A percentile compares a stretch with the other conserved stretches of the same genome.
Evolutionary conservation across 35 echinoderm and acorn worm species (phyloP).

Genomic region (Eucidaris tribuloides): DNA sequence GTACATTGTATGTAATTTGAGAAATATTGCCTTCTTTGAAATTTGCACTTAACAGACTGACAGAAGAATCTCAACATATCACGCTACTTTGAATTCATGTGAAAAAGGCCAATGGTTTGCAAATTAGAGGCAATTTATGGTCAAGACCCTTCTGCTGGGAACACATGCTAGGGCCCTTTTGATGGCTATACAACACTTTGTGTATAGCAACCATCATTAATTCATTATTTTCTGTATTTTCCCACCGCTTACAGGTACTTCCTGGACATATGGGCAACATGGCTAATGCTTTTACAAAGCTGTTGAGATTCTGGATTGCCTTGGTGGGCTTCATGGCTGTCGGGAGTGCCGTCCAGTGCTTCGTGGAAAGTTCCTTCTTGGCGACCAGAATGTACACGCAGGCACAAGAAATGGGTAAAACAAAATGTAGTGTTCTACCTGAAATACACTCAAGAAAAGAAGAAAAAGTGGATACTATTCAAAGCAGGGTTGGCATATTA

Average conservation of each 20-base stretch:
- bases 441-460: too few species aligned
- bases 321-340: slow-evolving; percentile 15
- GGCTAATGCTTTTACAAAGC: slow-evolving; percentile 13
- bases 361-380: slow-evolving; percentile 23
- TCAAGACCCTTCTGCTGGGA: too few species aligned
- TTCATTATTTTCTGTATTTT: neutral
- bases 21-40: too few species aligned
- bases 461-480: too few species aligned
- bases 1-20: too few species aligned
- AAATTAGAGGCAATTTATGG: too few species aligned
- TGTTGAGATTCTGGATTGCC: slow-evolving; percentile 11
- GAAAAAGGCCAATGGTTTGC: too few species aligned
- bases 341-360: neutral
- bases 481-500: too few species aligned
- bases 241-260: neutral
- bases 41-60: too few species aligned
- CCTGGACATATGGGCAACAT: neutral
- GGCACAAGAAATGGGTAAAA: slow-evolving; percentile 23
- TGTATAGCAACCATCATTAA: neutral
- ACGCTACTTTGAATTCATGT: too few species aligned
- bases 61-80: too few species aligned
- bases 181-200: neutral
- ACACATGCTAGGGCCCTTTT: neutral
- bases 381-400: slow-evolving; percentile 20
- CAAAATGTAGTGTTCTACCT: too few species aligned